These are phyloP conservation scores for Addax nasomaculatus DNA, from an alignment of 2,113 vertebrate species.

Conservation along the genomic window DNA sequence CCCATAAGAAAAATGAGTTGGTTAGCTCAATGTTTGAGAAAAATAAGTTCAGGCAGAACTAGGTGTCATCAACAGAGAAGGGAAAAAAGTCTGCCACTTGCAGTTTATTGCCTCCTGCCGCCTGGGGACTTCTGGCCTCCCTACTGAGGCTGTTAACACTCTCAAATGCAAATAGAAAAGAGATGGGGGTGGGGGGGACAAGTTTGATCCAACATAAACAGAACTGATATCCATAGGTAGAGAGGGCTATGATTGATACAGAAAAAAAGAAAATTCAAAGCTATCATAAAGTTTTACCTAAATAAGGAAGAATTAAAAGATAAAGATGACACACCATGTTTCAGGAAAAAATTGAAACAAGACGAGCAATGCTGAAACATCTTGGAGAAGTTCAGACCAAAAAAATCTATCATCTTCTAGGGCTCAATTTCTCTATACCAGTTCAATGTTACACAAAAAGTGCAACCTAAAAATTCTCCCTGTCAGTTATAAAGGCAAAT, in stretches of 20 bases:
- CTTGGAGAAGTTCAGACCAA: background rate
- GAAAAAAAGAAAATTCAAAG: background rate
- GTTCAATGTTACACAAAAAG: background rate
- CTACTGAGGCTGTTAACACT: background rate
- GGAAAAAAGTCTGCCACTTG: background rate
- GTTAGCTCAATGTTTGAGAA: background rate
- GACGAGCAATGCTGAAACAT: background rate
- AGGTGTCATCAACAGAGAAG: background rate
- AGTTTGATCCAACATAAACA: background rate
- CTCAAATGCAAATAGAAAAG: background rate
- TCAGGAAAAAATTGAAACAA: background rate
- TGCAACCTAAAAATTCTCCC: background rate
- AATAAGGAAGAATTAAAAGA: background rate
- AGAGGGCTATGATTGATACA: background rate
- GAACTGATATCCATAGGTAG: background rate
- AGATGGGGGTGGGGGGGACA: background rate
- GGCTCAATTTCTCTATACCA: background rate
- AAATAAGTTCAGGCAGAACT: background rate
- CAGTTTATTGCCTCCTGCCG: background rate
- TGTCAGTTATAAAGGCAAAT: background rate
- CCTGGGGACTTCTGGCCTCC: background rate
- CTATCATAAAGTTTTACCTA: background rate
- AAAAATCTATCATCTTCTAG: background rate
- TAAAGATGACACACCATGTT: background rate
- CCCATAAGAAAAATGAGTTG: background rate